Evolutionary conservation across 2,113 vertebrate genomes (phyloP), one percentile per base, ranked within the genome.

Genomic region (Pristiophorus japonicus): DNA sequence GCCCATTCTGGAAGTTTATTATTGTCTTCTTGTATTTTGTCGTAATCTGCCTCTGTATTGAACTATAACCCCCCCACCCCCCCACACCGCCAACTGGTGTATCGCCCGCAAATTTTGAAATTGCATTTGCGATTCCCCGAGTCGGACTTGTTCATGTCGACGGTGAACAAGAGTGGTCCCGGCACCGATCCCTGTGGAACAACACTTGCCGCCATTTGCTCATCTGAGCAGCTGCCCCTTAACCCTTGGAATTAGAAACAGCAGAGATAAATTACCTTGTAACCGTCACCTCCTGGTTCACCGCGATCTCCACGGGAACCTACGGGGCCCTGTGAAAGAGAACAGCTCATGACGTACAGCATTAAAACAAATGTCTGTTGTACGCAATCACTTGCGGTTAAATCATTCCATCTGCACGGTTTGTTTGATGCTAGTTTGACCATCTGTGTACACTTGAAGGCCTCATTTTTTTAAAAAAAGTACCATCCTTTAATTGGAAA

Each of bases 301-400:
- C 99, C 99, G 95, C 98, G 98, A 1, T 99, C 98, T 96, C 99
- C 99, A 97, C 38, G 97, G 96, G 98, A 98, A 94, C 99, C 99
- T 22, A 95, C 42, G 95, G 96, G 96, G 67, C 99, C 99, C 99
- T 99, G 96, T 1, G 96, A 96, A 97, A 96, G 24, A 95, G 55
- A 70, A 30, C 42, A 94, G 8, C 47, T 6, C 38, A 62, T 65
- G 20, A 66, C 11, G 22, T 67, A 51, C 20, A 47, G 65, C 65
- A 45, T 70, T 45, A 27, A 51, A 27, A 59, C 51, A 55, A 7
- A 70, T 34, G 24, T 51, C 42, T 34, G 6, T 67, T 34, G 24
- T 18, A 67, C 38, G 7, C 62, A 66, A 24, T 38, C 42, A 42
- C 45, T 27, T 24, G 65, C 8, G 10, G 73, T 70, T 51, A 47